Evolutionary conservation across 2,888 invertebrate species (phyloP).

Genomic region (Caenorhabditis becei): DNA sequence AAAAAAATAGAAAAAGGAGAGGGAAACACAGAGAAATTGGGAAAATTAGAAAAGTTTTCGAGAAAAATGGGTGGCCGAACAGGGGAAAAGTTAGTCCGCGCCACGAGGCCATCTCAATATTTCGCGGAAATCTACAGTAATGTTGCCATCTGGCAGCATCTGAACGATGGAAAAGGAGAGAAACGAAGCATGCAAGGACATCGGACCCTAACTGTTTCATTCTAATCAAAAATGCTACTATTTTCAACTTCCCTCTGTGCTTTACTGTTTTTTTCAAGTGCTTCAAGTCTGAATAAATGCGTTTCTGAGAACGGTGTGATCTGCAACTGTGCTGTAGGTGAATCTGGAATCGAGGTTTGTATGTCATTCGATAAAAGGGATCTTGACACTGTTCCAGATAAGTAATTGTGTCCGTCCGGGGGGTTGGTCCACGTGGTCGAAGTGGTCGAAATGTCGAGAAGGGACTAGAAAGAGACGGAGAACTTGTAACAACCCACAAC

Average conservation of each 20-base stretch:
- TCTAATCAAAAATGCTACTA: background rate
- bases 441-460: conserved; percentile 60
- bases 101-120: background rate
- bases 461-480: conserved; percentile 49
- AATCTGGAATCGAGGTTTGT: conserved; percentile 12
- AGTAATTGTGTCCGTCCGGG: conserved; percentile 48
- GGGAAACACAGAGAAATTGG: conserved; percentile 8
- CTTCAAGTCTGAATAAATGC: conserved; percentile 2
- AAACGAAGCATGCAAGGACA: conserved; percentile 1
- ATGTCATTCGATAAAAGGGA: no score
- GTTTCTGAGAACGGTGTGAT: conserved; percentile 40
- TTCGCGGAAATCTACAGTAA: conserved; percentile 34
- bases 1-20: background rate
- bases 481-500: conserved; percentile 36
- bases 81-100: background rate
- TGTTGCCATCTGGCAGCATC: conserved; percentile 48
- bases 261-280: background rate
- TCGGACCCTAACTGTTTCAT: background rate
- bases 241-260: background rate
- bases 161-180: conserved; percentile 41
- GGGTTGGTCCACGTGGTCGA: conserved; percentile 57
- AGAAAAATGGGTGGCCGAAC: conserved; percentile 9
- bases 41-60: background rate
- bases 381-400: conserved; percentile 43
- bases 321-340: conserved; percentile 38